These are phyloP conservation scores for Dasypogon diadema DNA, from an alignment of 2,888 invertebrate genomes.

Conservation along the genomic window DNA sequence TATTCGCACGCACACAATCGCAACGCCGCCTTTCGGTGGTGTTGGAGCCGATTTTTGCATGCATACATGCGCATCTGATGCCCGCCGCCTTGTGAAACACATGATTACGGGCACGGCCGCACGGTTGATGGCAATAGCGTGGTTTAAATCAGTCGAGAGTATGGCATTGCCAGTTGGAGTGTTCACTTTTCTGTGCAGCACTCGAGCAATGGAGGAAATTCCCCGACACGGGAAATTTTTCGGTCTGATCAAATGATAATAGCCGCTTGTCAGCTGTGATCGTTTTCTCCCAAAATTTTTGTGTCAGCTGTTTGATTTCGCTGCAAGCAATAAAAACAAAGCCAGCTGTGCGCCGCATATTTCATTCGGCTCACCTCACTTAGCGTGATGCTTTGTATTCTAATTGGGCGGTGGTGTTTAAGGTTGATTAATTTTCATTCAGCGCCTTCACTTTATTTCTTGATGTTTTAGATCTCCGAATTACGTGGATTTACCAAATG, in stretches of 20 bases:
- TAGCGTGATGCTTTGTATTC: constrained; percentile 16
- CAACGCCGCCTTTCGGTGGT: background rate
- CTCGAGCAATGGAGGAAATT: constrained; percentile 9
- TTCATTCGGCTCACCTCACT: constrained; percentile 1
- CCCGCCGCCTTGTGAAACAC: constrained; percentile 21
- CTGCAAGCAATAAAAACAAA: constrained; percentile 18
- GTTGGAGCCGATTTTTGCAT: background rate
- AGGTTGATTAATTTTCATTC: constrained; percentile 10
- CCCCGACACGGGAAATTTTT: background rate
- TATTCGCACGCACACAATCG: constrained; percentile 42
- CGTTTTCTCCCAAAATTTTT: constrained; percentile 27
- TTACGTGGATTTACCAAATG: too few relatives aligned
- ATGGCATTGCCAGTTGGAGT: constrained; percentile 20
- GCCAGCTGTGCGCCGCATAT: constrained; percentile 22
- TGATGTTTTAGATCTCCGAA: too few relatives aligned
- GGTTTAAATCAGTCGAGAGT: background rate
- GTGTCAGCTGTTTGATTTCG: constrained; percentile 33
- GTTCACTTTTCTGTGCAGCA: too few relatives aligned
- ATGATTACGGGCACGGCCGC: constrained; percentile 29
- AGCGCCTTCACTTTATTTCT: too few relatives aligned
- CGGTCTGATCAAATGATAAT: background rate
- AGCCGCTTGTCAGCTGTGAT: constrained; percentile 23
- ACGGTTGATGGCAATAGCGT: background rate
- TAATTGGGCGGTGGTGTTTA: constrained; percentile 14
- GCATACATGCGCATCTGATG: constrained; percentile 7